A percentile compares a stretch with the other conserved stretches of the same genome.
These are phyloP conservation scores for Takifugu bimaculatus DNA, from an alignment of 2,113 vertebrate species.

Conservation along the genomic window DNA sequence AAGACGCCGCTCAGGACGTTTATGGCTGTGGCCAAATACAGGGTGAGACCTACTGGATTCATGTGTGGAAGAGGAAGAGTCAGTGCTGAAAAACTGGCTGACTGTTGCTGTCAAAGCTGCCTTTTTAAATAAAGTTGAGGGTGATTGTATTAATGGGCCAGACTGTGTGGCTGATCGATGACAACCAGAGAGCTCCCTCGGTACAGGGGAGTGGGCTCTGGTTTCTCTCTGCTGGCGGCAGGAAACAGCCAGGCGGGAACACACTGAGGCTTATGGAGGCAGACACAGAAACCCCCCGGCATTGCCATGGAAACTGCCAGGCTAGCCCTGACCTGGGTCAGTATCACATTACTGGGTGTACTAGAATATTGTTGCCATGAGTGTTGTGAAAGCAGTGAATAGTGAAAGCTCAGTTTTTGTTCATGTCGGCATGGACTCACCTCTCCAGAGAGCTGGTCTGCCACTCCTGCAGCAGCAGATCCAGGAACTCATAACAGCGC, in stretches of 20 bases:
- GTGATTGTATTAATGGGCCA: not conserved
- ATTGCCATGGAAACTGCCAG: slow-evolving; percentile 45
- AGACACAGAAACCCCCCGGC: slow-evolving; percentile 26
- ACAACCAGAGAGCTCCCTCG: slow-evolving; percentile 39
- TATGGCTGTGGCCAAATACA: no score
- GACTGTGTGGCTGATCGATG: slow-evolving; percentile 14
- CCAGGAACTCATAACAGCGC: slow-evolving; percentile 91
- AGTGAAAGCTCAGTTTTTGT: no score
- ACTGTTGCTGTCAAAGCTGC: no score
- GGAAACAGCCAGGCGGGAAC: slow-evolving; percentile 30
- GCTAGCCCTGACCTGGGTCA: not conserved
- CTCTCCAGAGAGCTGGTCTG: slow-evolving; percentile 86
- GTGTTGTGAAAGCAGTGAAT: not conserved
- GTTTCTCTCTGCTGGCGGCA: slow-evolving; percentile 42
- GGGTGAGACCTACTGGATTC: not conserved
- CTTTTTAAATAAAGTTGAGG: no score
- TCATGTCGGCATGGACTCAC: slow-evolving; percentile 55
- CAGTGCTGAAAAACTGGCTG: no score
- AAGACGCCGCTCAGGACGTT: no score
- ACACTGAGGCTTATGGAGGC: slow-evolving; percentile 33
- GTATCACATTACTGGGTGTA: slow-evolving; percentile 35
- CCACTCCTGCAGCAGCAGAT: slow-evolving; percentile 89
- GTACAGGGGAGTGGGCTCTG: slow-evolving; percentile 21
- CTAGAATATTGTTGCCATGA: not conserved
- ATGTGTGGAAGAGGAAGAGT: no score